Conservation (phyloP, 2,888 invertebrate genomes). For the Teinopalpus imperialis region DNA sequence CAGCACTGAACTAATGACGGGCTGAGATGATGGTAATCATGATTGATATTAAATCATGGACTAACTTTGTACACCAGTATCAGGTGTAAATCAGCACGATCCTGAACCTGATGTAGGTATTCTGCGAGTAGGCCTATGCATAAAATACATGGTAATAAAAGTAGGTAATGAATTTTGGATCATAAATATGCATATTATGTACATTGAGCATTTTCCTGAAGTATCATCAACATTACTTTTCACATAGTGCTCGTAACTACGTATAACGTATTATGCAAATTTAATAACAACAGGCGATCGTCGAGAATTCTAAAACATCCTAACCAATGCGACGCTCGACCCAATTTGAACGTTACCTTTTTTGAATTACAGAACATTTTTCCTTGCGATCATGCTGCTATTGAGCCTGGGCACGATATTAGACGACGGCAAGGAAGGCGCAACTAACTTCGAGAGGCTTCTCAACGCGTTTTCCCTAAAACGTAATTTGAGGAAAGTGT, state of each 20-base stretch:
- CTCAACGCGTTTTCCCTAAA: constrained; percentile 77
- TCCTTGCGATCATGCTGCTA: constrained; percentile 61
- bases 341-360: background rate
- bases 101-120: no score
- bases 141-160: no score
- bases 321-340: background rate
- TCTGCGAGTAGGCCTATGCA: no score
- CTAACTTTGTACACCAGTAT: no score
- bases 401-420: constrained; percentile 66
- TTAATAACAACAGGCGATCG: constrained; percentile 14
- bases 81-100: no score
- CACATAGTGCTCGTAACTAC: background rate
- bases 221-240: constrained; percentile 18
- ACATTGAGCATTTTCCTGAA: constrained; percentile 5
- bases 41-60: no score
- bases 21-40: no score
- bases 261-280: constrained; percentile 19
- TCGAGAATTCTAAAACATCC: constrained; percentile 5
- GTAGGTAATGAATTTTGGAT: no score
- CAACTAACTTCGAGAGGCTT: constrained; percentile 71
- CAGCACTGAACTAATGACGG: no score
- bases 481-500: constrained; percentile 68
- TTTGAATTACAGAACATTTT: constrained; percentile 58
- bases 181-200: no score
- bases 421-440: constrained; percentile 67